Base-by-base conservation (phyloP, 2,888 invertebrate genomes). In the Mythimna lalbum region DNA sequence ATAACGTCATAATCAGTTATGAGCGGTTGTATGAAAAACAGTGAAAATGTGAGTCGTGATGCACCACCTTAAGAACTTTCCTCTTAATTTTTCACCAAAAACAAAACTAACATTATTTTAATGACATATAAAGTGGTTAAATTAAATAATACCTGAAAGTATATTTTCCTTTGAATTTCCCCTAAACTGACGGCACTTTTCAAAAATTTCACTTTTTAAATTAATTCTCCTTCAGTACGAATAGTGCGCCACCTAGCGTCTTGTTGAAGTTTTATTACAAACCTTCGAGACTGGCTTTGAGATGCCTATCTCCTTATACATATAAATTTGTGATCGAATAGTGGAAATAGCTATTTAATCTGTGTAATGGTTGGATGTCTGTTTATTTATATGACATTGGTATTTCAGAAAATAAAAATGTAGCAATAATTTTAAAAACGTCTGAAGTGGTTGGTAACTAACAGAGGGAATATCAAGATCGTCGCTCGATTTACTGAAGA, bases 271-370 rank as follows among this genome's bases (percentile, higher is more conserved):
- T 89, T 88, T 89, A 91, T 90, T 88, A 88, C 86, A 82, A 83
- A 70, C 74, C 79, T 27, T 79, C 76, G 73, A 66, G 76, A 77
- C 74, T 74, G 83, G 85, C 90, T 90, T 92, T 91, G 90, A 91
- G 88, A 90, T 90, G 88, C 87, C 87, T 88, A 87, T 90, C 89
- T 90, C 2, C 81, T 84, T 86, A 80, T 84, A 85, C 78, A 85
- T 69, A 59, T 75, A 76, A 79, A 65, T 77, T 78, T 78, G 36
- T 69, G 62, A 56, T 66, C 63, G 10, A 60, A 70, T 62, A 61
- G 43, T 50, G 65, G 57, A 50, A 59, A 33, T 36, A 12, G 23
- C 14, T 33, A 33, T 33, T 33, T 33, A 9, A 33, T 33, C 33
- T 33, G 33, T 33, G 33, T 33, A 33, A 33, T 33, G 47, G 10